Evolutionary conservation across 2,113 vertebrate species (phyloP), one percentile per base, ranked within the genome.

Genomic region (Ammodytes dubius): DNA sequence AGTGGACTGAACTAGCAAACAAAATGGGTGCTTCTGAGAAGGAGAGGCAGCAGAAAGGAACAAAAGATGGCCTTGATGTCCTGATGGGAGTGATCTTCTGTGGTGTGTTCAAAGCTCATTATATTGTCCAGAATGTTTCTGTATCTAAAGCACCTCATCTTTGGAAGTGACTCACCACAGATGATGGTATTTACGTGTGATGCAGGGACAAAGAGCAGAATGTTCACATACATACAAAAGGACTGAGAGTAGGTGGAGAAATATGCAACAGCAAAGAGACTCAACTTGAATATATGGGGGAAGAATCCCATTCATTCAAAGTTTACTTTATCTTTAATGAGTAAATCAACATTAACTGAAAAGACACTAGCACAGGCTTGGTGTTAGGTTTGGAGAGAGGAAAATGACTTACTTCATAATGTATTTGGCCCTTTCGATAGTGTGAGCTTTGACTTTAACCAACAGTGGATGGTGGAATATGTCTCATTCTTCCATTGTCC

Each of bases 401-500:
- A 78, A 65, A 42, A 37, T 75, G 68, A 96, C 97, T 97, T 95
- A 99, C 97, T 98, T 99, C 97, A 99, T 99, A 4, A 99, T 98
- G 54, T 99, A 99, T 92, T 96, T 97, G 91, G 97, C 97, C 92
- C 97, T 85, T 89, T 99, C 97, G 88, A 99, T 96, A 61, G 97
- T 98, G 84, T 99, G 98, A 92, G 98, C 98, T 96, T 99, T 99
- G 90, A 99, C 97, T 95, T 98, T 99, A 80, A 99, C 98, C 80
- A 99, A 92, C 76, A 99, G 95, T 0, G 98, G 97, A 83, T 99
- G 98, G 83, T 96, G 13, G 96, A 96, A 78, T 99, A 99, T 0
- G 98, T 99, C 93, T 99, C 98, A 6, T 99, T 99, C 93, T 99
- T 99, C 98, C 98, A 99, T 0, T 99, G 98, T 8, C 98, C 98